Base-by-base conservation (phyloP, 2,113 vertebrate genomes). In the Myotis lucifugus region DNA sequence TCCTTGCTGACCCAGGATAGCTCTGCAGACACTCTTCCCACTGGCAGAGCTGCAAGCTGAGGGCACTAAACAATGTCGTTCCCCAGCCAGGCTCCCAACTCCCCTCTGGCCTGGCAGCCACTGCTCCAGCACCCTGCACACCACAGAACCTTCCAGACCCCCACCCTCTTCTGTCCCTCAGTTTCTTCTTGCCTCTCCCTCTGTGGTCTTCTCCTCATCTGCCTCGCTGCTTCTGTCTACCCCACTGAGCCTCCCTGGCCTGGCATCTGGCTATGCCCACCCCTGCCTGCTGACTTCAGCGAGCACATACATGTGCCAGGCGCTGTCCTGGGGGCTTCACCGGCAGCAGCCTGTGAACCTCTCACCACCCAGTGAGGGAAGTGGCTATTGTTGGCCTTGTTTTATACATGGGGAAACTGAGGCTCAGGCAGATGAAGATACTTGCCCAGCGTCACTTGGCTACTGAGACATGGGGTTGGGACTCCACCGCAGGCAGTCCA, bases 291-390 rank as follows among this genome's bases (percentile, higher is more conserved):
- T 40, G 27, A 34, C 54, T 34, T 46, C 4, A 14, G 23, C 15
- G 48, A 32, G 34, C 34, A 46, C 54, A 2, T 15, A 8, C 4
- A 8, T 0, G 4, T 6, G 27, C 25, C 8, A 1, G 46, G 56
- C 21, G 1, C 64, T 66, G 27, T 29, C 27, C 82, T 5, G 29
- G 52, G 48, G 56, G 59, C 56, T 40, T 42, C 67, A 52, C 18
- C 2, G 1, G 56, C 67, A 52, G 50, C 13, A 1, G 6, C 42
- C 23, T 23, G 2, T 21, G 74, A 37, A 6, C n/a, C 34, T 42
- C 77, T n/a, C 64, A 48, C 77, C 42, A 82, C 25, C 46, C 14
- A 9, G 2, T 23, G 10, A 59, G 48, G 46, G 32, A 21, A 69
- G 48, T 48, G 6, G 19, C 56, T 56, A 11, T 37, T 46, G 21